Percentiles rank a stretch among this genome's conserved stretches.
Evolutionary conservation across 2,797 vertebrate genomes (phyloP).

Genomic region (Cuculus canorus): DNA sequence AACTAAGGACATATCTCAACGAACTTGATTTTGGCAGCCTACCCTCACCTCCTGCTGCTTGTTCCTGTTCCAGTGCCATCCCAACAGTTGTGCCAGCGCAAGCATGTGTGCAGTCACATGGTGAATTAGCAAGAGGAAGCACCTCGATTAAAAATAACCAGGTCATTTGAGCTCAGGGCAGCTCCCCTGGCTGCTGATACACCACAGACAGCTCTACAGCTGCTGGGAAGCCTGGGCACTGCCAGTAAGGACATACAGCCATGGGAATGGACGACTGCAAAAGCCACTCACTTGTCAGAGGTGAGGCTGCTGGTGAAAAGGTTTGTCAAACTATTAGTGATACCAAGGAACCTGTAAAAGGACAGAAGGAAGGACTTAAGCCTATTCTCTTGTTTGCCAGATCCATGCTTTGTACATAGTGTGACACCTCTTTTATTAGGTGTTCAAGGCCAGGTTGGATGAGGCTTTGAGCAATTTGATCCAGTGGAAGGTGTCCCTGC

Average conservation of each 20-base stretch:
- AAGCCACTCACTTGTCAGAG: accelerated
- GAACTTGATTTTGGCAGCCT: neutral
- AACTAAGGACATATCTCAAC: neutral
- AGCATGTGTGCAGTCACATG: neutral
- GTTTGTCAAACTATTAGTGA: neutral
- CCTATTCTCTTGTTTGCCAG: neutral
- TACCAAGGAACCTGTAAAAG: neutral
- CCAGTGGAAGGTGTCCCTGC: no score
- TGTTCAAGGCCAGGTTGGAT: no score
- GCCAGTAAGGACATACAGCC: neutral
- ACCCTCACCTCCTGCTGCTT: neutral
- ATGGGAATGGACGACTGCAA: accelerated
- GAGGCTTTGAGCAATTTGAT: no score
- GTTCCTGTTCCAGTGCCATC: slow-evolving; percentile 15
- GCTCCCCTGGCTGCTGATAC: neutral
- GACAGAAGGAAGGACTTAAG: neutral
- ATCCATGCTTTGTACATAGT: neutral
- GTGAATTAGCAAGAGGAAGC: neutral
- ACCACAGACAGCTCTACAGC: neutral
- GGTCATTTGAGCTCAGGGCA: neutral
- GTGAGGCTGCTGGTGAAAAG: neutral
- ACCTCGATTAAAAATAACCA: slow-evolving; percentile 22
- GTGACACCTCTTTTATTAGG: neutral
- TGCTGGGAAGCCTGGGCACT: neutral
- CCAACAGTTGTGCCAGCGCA: neutral